Percentiles rank a stretch among this genome's conserved stretches.
These are phyloP conservation scores for Ichneumoninae sp. DNA, from an alignment of 2,888 invertebrate genomes.

Conservation along the genomic window DNA sequence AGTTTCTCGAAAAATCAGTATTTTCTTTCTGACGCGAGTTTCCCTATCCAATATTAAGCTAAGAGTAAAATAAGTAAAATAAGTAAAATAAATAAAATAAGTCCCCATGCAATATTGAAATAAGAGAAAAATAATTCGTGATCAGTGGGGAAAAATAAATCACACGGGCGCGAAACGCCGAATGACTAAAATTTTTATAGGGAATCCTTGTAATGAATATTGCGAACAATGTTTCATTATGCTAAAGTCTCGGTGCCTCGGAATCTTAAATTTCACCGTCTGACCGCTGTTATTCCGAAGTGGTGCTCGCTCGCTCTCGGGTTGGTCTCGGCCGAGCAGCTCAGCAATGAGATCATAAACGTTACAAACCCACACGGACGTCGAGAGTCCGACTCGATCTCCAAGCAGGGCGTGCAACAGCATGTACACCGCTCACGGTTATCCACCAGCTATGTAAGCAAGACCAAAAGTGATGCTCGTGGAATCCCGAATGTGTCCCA, in stretches of 20 bases:
- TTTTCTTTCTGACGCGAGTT: no score
- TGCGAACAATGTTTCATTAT: slow-evolving; percentile 39
- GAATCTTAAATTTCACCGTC: not conserved
- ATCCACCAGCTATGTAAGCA: not conserved
- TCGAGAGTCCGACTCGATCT: not conserved
- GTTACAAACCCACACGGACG: not conserved
- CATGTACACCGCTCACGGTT: not conserved
- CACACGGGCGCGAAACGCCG: no score
- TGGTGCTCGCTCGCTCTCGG: not conserved
- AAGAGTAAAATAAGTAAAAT: no score
- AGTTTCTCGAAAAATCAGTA: no score
- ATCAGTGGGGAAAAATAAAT: no score
- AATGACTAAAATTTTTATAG: no score
- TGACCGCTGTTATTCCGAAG: not conserved
- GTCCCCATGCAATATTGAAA: no score
- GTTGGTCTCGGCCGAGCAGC: not conserved
- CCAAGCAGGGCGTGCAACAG: slow-evolving; percentile 2
- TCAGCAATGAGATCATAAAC: slow-evolving; percentile 18
- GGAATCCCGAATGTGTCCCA: slow-evolving; percentile 1
- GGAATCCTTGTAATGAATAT: no score
- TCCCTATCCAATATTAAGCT: no score
- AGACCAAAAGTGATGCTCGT: slow-evolving; percentile 3
- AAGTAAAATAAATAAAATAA: no score
- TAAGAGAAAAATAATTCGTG: no score
- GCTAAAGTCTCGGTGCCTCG: slow-evolving; percentile 7